Percentiles rank a stretch among this genome's conserved stretches.
These are phyloP conservation scores for Seladonia tumulorum DNA, from an alignment of 2,888 invertebrate species.

Conservation along the genomic window DNA sequence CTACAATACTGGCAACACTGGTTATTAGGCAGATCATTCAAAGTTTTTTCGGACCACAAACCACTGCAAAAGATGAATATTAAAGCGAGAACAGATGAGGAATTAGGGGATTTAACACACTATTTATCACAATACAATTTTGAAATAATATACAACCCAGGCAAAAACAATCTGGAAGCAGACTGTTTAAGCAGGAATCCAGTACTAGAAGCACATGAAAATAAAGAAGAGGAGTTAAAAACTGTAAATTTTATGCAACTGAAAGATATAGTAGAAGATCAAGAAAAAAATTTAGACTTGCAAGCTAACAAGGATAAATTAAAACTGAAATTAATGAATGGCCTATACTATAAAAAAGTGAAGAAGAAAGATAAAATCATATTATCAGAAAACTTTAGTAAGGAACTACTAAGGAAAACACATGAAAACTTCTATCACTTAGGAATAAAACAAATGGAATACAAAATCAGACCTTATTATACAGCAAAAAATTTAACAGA, in stretches of 20 bases:
- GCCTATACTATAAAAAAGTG: neutral
- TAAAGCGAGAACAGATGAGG: neutral
- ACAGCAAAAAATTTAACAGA: no score
- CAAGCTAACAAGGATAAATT: neutral
- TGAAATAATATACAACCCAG: constrained; percentile 31
- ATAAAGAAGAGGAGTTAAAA: neutral
- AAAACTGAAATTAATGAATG: neutral
- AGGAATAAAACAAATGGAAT: constrained; percentile 9
- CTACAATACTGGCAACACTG: constrained; percentile 6
- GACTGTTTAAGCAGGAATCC: neutral
- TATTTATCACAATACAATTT: constrained; percentile 31
- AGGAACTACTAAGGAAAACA: neutral
- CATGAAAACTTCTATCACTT: constrained; percentile 5
- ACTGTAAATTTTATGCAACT: constrained; percentile 4
- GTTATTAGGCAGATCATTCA: constrained; percentile 4
- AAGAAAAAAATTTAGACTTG: neutral
- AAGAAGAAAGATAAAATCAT: constrained; percentile 5
- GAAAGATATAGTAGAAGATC: constrained; percentile 5
- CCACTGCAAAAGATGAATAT: constrained; percentile 33
- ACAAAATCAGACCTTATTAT: constrained; percentile 7
- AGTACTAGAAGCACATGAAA: neutral
- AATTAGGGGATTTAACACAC: constrained; percentile 25
- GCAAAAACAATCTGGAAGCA: constrained; percentile 17
- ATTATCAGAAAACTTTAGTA: neutral
- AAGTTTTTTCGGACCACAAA: constrained; percentile 32